phyloP scores from a whole-genome alignment of 2,113 vertebrate genomes.

The Marcusenius ussheri region DNA sequence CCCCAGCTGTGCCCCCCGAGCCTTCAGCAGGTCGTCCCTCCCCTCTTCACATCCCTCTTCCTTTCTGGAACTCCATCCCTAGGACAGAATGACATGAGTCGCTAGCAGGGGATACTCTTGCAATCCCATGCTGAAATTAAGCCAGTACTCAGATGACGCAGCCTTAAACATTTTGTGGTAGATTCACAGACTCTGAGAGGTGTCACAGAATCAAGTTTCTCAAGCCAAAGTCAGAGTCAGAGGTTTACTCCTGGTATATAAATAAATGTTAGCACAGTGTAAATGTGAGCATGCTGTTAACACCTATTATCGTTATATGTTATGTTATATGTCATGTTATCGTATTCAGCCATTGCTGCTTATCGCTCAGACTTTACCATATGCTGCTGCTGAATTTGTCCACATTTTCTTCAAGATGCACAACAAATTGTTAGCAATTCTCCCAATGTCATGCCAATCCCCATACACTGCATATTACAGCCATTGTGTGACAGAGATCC shows the following conservation, averaged over 20 bases:
- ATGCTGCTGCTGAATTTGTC: neutral
- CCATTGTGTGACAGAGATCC: neutral
- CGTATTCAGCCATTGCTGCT: neutral
- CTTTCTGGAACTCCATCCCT: neutral
- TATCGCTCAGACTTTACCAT: neutral
- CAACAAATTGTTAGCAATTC: neutral
- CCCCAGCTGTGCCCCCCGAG: conserved; percentile 45
- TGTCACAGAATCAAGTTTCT: neutral
- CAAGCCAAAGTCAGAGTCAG: neutral
- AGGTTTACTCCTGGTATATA: neutral
- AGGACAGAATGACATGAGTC: neutral
- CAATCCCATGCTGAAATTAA: neutral
- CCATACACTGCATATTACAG: neutral
- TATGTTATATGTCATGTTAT: neutral
- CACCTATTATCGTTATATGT: neutral
- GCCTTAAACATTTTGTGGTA: neutral
- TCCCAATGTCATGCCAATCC: neutral
- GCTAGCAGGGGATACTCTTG: neutral
- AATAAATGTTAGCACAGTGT: neutral
- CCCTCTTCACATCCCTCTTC: conserved; percentile 42
- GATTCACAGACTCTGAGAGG: neutral
- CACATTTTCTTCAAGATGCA: neutral
- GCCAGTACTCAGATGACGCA: neutral
- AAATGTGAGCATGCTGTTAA: neutral
- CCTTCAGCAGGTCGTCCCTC: conserved; percentile 48